Evolutionary conservation across 2,888 invertebrate genomes (phyloP), one percentile per base, ranked within the genome.

Genomic region (Chydorus sphaericus): DNA sequence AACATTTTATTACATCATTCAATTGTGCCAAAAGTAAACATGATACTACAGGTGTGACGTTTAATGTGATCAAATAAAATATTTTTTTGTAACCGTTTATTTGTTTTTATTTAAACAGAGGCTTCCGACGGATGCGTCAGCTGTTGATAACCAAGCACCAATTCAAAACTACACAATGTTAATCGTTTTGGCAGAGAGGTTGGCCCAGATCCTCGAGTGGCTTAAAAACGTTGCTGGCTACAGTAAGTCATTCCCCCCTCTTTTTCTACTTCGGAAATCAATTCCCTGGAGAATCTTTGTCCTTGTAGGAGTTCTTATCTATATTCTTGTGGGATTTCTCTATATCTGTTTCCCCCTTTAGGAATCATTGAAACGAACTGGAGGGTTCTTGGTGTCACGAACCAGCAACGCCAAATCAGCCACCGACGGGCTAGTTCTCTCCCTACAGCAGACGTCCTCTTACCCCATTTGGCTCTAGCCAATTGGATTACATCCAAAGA

Each of bases 161-260:
- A 23, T 8, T 44, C n/a, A 44, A 44, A 8, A 14, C 44, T 44
- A 28, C 44, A 44, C 26, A 23, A 44, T 44, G 44, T 28, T 44
- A 26, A 28, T 44, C 44, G 26, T 44, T 44, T 44, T 44, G 26
- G 28, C 44, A n/a, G 44, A 44, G 28, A 44, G 44, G n/a, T n/a
- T 44, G 11, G 23, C 44, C 3, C 44, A 14, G 14, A 44, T 44
- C 44, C 20, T 44, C 20, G 44, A 44, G 20, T 44, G 44, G 44
- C 44, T 44, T 28, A 44, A 44, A 44, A 44, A 28, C 44, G 44
- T 44, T n/a, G 44, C 44, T 44, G 44, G 44, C 23, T 44, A 44
- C 28, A 44, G 44, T 44, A 44, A 44, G 44, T 44, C 44, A 28
- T 44, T 33, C 8, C 33, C 33, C 33, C 33, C 33, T 10, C 33